These are phyloP conservation scores for Scaptomyza hsui DNA, from an alignment of 1,140 invertebrate genomes.

Conservation along the genomic window DNA sequence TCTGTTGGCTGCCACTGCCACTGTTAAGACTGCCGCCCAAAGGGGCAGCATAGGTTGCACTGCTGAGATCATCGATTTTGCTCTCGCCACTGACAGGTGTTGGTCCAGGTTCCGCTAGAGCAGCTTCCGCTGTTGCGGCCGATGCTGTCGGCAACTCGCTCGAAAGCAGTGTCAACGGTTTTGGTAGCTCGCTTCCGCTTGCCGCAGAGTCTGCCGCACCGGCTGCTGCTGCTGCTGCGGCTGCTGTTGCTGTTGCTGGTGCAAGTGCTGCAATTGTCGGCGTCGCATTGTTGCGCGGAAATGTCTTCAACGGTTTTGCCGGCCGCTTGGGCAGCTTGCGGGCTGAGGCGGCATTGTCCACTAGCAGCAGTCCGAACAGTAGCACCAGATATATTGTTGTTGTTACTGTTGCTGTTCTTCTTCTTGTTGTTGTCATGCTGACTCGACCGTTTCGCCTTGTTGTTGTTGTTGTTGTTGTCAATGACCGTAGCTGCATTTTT, in stretches of 20 bases:
- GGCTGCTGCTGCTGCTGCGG: slow-evolving; percentile 17
- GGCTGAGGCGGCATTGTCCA: slow-evolving; percentile 65
- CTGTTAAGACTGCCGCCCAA: slow-evolving; percentile 85
- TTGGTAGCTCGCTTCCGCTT: slow-evolving; percentile 68
- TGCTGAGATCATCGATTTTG: slow-evolving; percentile 49
- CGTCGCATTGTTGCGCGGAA: slow-evolving; percentile 79
- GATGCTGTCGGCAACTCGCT: slow-evolving; percentile 27
- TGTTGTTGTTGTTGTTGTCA: slow-evolving; percentile 75
- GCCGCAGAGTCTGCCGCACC: slow-evolving; percentile 25
- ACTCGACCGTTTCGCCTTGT: slow-evolving; percentile 55
- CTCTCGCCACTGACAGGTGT: slow-evolving; percentile 50
- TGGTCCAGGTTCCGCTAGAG: slow-evolving; percentile 55
- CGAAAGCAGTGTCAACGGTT: slow-evolving; percentile 61
- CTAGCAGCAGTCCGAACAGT: slow-evolving; percentile 46
- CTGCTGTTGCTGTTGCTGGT: slow-evolving; percentile 17
- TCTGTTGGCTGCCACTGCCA: slow-evolving; percentile 7
- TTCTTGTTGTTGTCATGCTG: slow-evolving; percentile 55
- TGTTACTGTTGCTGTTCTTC: slow-evolving; percentile 24
- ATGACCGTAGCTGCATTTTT: slow-evolving; percentile 70
- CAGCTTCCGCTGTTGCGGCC: slow-evolving; percentile 48
- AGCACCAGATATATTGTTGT: slow-evolving; percentile 47
- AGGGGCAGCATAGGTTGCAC: slow-evolving; percentile 27
- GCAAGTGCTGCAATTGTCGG: slow-evolving; percentile 59
- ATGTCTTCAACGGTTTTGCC: slow-evolving; percentile 82
- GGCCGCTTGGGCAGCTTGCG: slow-evolving; percentile 81